Evolutionary conservation across 2,113 vertebrate species (phyloP), one percentile per base, ranked within the genome.

Genomic region (Cranoglanis bouderius): DNA sequence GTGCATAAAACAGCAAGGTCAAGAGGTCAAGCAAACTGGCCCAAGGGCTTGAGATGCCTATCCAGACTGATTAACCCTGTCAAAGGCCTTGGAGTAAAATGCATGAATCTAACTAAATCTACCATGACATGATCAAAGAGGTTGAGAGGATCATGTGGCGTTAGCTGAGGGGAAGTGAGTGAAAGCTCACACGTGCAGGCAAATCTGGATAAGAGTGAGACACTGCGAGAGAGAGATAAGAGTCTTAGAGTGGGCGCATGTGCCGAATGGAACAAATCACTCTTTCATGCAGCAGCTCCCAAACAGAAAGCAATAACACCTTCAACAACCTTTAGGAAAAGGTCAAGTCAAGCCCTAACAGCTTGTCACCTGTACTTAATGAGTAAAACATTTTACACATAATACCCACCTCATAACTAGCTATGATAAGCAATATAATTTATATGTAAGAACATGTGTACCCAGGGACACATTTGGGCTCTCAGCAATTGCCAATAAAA

Each of bases 91-190:
- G 29, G 78, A 72, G 84, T 49, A 57, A 75, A 84, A 74, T 46
- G 53, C 53, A 82, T 84, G 81, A 88, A 90, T 90, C 70, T 83
- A 61, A 84, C 87, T 83, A 88, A 72, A 88, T 88, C 55, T 84
- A 55, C 38, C 67, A 57, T 88, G 65, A 46, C 57, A 46, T 88
- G 87, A 88, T 88, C 81, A 88, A 88, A 88, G 87, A 46, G 81
- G 53, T 53, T 35, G 43, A 78, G 55, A 35, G 55, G 59, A 81
- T 87, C 86, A 67, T 46, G 75, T 72, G 59, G 81, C 14, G 40
- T 84, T 59, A 70, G 53, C 53, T 61, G 38, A 84, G 29, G 53
- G 12, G 67, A 88, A 53, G 63, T 67, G 32, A 82, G 86, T 70
- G 63, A 53, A 87, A 70, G 61, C 87, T 84, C 35, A 74, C 65